These are phyloP conservation scores for Rhynchophorus ferrugineus DNA, from an alignment of 1,140 invertebrate species.

Conservation along the genomic window DNA sequence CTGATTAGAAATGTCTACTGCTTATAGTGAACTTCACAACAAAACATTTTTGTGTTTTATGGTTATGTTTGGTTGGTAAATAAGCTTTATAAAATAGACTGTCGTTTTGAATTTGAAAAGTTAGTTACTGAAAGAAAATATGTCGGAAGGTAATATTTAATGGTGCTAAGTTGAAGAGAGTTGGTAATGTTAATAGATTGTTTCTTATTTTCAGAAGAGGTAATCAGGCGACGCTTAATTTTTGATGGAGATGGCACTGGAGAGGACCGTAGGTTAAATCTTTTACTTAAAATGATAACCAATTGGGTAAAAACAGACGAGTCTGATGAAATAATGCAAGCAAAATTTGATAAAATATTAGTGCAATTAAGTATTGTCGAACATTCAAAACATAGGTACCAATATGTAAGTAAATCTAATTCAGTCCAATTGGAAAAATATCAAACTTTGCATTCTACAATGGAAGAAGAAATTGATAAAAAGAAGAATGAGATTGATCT, in stretches of 20 bases:
- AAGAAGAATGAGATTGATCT: constrained; percentile 68
- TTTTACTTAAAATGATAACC: constrained; percentile 77
- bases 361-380: constrained; percentile 80
- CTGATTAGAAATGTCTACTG: too few relatives aligned
- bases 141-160: too few relatives aligned
- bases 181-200: too few relatives aligned
- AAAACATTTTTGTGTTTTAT: too few relatives aligned
- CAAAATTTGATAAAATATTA: constrained; percentile 71
- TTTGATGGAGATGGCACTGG: constrained; percentile 95
- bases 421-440: constrained; percentile 78
- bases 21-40: too few relatives aligned
- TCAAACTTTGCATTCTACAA: constrained; percentile 64
- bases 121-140: too few relatives aligned
- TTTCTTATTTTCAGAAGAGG: constrained; percentile 67
- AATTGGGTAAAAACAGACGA: constrained; percentile 81
- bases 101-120: too few relatives aligned
- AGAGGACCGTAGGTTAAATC: constrained; percentile 83
- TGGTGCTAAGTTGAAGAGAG: too few relatives aligned
- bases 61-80: too few relatives aligned
- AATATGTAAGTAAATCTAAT: constrained; percentile 73
- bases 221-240: constrained; percentile 79
- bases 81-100: too few relatives aligned
- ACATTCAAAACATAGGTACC: constrained; percentile 79
- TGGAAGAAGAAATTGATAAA: constrained; percentile 66
- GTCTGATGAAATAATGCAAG: constrained; percentile 60